Percentiles rank a stretch among this genome's conserved stretches.
Evolutionary conservation across 1,140 invertebrate species (phyloP).

Genomic region (Drosophila subpulchrella): DNA sequence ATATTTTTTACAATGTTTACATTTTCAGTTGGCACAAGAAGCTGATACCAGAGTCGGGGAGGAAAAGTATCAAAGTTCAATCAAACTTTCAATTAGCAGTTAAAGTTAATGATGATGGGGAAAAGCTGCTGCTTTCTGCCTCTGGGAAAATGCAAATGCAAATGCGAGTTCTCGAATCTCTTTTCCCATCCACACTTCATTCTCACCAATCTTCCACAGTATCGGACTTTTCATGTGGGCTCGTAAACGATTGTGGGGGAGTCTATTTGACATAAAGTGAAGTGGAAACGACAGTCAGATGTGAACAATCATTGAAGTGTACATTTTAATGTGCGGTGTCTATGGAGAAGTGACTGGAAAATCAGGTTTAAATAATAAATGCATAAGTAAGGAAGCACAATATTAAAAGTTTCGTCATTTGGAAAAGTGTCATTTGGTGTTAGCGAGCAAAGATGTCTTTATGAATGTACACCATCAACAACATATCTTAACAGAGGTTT

Average conservation of each 20-base stretch:
- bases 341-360: constrained; percentile 21
- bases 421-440: constrained; percentile 1
- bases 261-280: constrained; percentile 37
- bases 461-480: neutral
- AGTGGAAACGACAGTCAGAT: constrained; percentile 38
- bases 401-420: constrained; percentile 7
- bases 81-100: constrained; percentile 76
- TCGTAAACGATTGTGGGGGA: constrained; percentile 27
- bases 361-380: constrained; percentile 22
- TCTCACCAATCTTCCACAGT: constrained; percentile 18
- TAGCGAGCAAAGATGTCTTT: neutral
- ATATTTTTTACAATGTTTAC: constrained; percentile 43
- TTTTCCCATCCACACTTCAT: constrained; percentile 15
- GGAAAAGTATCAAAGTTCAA: constrained; percentile 43
- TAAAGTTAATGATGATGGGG: constrained; percentile 57
- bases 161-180: constrained; percentile 33
- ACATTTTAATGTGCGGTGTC: constrained; percentile 11
- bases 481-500: no score
- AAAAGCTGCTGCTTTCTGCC: constrained; percentile 31
- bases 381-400: constrained; percentile 7
- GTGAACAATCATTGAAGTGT: constrained; percentile 29
- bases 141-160: constrained; percentile 53
- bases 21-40: constrained; percentile 31
- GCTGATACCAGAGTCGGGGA: neutral
- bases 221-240: constrained; percentile 23